phyloP scores from a whole-genome alignment of 1,140 invertebrate genomes.

The Neotoxoptera formosana region DNA sequence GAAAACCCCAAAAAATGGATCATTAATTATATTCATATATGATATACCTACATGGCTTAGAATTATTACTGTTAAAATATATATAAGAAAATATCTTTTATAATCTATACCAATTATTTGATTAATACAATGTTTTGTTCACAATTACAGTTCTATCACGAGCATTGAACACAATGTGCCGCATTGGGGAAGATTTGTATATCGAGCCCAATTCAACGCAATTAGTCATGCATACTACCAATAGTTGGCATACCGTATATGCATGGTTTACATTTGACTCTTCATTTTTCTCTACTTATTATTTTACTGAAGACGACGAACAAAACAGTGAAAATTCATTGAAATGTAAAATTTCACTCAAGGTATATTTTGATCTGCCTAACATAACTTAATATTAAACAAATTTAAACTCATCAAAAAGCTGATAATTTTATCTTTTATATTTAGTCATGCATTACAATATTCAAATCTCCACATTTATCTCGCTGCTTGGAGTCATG shows the following conservation, averaged over 20 bases:
- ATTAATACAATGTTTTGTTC: background rate
- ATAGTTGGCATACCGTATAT: constrained; percentile 53
- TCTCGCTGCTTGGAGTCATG: constrained; percentile 44
- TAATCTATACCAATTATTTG: background rate
- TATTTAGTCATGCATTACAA: constrained; percentile 46
- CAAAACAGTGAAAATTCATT: constrained; percentile 51
- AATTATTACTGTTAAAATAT: background rate
- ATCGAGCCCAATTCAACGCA: constrained; percentile 40
- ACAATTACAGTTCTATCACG: constrained; percentile 27
- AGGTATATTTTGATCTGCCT: constrained; percentile 9
- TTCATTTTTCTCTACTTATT: constrained; percentile 53
- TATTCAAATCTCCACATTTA: constrained; percentile 57
- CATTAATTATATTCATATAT: background rate
- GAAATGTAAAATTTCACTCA: constrained; percentile 52
- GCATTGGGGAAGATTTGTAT: constrained; percentile 44
- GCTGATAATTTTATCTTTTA: background rate
- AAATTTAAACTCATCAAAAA: background rate
- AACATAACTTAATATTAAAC: too few relatives aligned
- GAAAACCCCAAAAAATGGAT: background rate
- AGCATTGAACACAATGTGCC: constrained; percentile 43
- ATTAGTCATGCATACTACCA: constrained; percentile 27
- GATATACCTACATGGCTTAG: background rate
- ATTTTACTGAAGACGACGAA: constrained; percentile 51
- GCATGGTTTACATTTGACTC: constrained; percentile 51
- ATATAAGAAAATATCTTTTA: background rate